These are phyloP conservation scores for Xanthia icteritia DNA, from an alignment of 2,888 invertebrate genomes.

Conservation along the genomic window DNA sequence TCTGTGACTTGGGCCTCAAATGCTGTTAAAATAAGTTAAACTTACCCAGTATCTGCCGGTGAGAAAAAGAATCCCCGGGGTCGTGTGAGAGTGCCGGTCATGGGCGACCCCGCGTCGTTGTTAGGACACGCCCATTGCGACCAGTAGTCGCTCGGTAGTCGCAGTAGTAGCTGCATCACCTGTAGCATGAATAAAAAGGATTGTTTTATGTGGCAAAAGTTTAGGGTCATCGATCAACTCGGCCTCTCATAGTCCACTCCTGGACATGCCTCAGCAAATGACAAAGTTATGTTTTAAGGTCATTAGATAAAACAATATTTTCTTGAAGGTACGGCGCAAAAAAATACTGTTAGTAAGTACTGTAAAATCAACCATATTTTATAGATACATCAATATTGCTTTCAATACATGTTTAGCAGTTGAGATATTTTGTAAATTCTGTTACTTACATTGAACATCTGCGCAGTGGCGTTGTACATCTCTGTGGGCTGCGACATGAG, in stretches of 20 bases:
- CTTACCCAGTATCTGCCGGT: conserved; percentile 84
- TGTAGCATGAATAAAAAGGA: conserved; percentile 67
- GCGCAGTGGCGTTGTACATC: conserved; percentile 94
- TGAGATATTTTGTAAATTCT: neutral
- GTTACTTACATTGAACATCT: conserved; percentile 92
- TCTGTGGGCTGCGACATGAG: conserved; percentile 93
- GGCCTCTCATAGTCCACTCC: neutral
- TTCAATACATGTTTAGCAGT: neutral
- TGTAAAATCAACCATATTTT: no score
- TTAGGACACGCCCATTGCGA: conserved; percentile 91
- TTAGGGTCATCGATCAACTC: neutral
- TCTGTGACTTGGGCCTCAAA: no score
- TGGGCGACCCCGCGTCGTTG: conserved; percentile 66
- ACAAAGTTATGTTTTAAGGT: neutral
- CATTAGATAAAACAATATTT: neutral
- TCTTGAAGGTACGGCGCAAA: no score
- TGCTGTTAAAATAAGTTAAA: neutral
- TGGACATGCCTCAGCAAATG: neutral
- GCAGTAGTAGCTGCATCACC: conserved; percentile 93
- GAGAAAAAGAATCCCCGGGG: conserved; percentile 88
- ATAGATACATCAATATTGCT: neutral
- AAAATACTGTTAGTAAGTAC: no score
- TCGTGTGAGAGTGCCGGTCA: conserved; percentile 59
- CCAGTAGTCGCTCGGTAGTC: conserved; percentile 94
- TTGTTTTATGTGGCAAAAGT: neutral